Evolutionary conservation across 2,888 invertebrate species (phyloP), one percentile per base, ranked within the genome.

Genomic region (Coelopa pilipes): DNA sequence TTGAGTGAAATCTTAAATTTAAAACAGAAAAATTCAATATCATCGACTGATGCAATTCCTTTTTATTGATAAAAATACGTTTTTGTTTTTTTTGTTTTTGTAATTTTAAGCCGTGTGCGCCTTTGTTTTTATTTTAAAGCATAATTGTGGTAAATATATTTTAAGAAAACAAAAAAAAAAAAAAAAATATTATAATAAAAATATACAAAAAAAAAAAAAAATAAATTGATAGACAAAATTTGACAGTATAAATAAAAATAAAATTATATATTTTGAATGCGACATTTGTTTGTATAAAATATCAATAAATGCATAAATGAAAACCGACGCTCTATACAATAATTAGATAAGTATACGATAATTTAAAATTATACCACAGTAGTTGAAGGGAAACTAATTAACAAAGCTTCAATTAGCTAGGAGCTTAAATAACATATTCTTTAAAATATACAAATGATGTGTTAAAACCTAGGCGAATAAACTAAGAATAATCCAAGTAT

Each of bases 311-410:
- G 15, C 7, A 13, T n/a, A 21, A 59, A 59, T 59, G 19, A 59
- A 59, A 59, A 59, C n/a, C 11, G 2, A 59, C 65, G 11, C 46
- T 65, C 46, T 47, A 17, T 19, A 63, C 65, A 5, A 60, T 24
- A 62, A 70, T 17, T 57, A 13, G 60, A 70, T 62, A 62, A 17
- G 24, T 55, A 21, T 50, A 70, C 19, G 12, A 49, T n/a, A 60
- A 57, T 19, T 34, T 72, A 67, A 72, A 67, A 72, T 57, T 72
- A 72, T 72, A 72, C 57, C 72, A 72, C 72, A 72, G 72, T 47
- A 67, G 59, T 67, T 67, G 67, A n/a, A 49, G 63, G 49, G 71
- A 71, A 71, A 53, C 53, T 34, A 63, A 70, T 34, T 46, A 24
- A 21, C 7, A 49, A 11, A 47, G 12, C 10, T 69, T n/a, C 15